Conservation (phyloP, 2,888 invertebrate species). For the Amphipoea oculea region DNA sequence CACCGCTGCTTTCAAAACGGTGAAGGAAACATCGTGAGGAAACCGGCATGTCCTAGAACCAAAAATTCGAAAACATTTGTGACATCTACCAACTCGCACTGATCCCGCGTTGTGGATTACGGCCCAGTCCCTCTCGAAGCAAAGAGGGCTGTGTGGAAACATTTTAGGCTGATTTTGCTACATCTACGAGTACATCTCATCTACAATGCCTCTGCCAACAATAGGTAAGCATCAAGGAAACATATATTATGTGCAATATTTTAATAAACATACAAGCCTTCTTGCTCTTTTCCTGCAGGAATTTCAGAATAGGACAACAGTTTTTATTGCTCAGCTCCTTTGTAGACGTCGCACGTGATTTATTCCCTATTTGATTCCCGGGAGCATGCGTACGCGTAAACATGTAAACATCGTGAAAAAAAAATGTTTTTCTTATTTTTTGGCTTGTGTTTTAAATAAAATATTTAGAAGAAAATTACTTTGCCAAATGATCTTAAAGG, state of each 20-base stretch:
- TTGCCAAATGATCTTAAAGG: constrained; percentile 5
- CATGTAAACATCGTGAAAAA: constrained; percentile 56
- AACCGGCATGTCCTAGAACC: not conserved
- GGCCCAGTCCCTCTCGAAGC: not conserved
- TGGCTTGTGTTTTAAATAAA: constrained; percentile 16
- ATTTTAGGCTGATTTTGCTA: too few species aligned
- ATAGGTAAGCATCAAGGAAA: not conserved
- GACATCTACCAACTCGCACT: too few species aligned
- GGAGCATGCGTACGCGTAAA: constrained; percentile 61
- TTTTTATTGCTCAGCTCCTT: constrained; percentile 61
- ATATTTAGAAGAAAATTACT: constrained; percentile 32
- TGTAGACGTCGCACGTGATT: constrained; percentile 63
- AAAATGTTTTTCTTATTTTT: constrained; percentile 42
- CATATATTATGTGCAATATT: constrained; percentile 17
- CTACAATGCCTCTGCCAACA: not conserved
- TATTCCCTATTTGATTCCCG: constrained; percentile 63
- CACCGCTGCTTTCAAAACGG: not conserved
- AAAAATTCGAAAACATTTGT: not conserved
- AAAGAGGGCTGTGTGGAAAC: too few species aligned
- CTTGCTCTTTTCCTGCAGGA: constrained; percentile 38
- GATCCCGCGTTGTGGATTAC: not conserved
- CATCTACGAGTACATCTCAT: not conserved
- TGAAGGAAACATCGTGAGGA: not conserved
- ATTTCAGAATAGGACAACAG: constrained; percentile 62
- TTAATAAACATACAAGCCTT: constrained; percentile 40